These are phyloP conservation scores for Lepilemur ruficaudatus DNA, from an alignment of 2,797 vertebrate genomes.

Conservation along the genomic window DNA sequence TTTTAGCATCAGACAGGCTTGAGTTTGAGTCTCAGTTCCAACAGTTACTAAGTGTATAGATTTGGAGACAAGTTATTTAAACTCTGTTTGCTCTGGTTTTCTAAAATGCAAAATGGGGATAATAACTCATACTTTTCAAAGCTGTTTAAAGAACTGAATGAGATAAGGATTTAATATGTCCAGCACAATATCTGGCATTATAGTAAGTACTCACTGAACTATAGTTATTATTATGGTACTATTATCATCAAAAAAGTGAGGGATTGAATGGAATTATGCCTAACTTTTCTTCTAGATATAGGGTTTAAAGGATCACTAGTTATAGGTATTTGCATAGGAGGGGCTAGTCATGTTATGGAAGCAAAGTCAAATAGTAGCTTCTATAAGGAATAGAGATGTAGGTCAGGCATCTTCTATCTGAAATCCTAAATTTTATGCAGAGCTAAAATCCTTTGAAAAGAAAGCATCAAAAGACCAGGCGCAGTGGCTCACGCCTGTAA, in stretches of 20 bases:
- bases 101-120: neutral
- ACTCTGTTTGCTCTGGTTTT: neutral
- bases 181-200: neutral
- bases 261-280: neutral
- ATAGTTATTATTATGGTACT: neutral
- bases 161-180: neutral
- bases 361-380: neutral
- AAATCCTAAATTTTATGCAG: neutral
- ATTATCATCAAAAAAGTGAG: neutral
- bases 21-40: neutral
- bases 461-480: neutral
- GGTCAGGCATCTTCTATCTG: neutral
- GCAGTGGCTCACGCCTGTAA: no score
- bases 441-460: neutral
- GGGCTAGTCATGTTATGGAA: neutral
- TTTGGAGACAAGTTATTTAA: neutral
- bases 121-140: neutral
- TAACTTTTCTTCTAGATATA: neutral
- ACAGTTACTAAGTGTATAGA: neutral
- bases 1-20: neutral
- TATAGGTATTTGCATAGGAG: neutral
- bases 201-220: neutral
- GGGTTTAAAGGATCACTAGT: neutral
- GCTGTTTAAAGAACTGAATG: slow-evolving; percentile 6
- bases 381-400: neutral